phyloP scores from a whole-genome alignment of 2,113 vertebrate species.

The Scartelaos histophorus region DNA sequence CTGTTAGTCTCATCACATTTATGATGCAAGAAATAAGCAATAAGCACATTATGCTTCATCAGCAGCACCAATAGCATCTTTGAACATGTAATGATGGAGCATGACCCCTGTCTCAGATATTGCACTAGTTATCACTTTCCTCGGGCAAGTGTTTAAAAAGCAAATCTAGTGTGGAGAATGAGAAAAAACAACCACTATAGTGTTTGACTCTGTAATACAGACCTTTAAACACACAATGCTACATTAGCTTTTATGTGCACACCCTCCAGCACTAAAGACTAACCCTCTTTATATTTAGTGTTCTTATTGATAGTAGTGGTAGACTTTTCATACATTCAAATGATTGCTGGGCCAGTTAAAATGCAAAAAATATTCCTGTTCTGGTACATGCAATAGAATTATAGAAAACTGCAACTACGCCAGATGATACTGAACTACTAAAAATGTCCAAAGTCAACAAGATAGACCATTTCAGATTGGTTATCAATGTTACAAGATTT shows the following conservation, averaged over 20 bases:
- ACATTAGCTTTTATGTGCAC: constrained; percentile 4
- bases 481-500: no score
- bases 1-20: constrained; percentile 6
- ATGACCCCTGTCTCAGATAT: constrained; percentile 8
- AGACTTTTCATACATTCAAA: background rate
- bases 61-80: constrained; percentile 9
- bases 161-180: background rate
- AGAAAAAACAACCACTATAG: background rate
- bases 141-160: background rate
- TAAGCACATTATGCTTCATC: constrained; percentile 14
- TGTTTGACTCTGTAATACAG: background rate
- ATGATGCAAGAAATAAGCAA: constrained; percentile 20
- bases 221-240: background rate
- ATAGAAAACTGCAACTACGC: no score
- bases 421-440: no score
- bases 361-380: no score
- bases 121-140: background rate
- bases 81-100: constrained; percentile 1
- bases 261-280: background rate
- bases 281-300: background rate
- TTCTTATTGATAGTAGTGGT: background rate
- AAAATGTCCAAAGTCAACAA: no score
- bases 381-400: no score
- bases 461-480: no score
- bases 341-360: background rate